These are phyloP conservation scores for Schizaphis graminum DNA, from an alignment of 2,888 invertebrate species.

Conservation along the genomic window DNA sequence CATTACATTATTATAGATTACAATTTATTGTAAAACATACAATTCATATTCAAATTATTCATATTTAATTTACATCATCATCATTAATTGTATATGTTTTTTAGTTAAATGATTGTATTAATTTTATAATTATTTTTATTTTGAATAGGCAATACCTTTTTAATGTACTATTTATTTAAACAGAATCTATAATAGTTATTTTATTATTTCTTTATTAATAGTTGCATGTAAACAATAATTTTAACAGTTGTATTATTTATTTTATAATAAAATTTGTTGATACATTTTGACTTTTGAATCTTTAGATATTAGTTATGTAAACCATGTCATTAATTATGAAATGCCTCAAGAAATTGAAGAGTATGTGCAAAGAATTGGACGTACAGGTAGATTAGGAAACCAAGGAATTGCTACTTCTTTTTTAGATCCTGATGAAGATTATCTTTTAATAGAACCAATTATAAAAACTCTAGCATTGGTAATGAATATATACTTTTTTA, in stretches of 20 bases:
- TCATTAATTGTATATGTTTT: not conserved
- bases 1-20: too few species aligned
- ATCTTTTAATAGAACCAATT: conserved; percentile 76
- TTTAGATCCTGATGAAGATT: conserved; percentile 79
- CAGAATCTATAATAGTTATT: not conserved
- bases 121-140: not conserved
- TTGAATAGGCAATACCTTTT: not conserved
- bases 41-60: too few species aligned
- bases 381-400: conserved; percentile 95
- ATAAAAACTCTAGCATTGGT: conserved; percentile 80
- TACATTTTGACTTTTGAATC: conserved; percentile 55
- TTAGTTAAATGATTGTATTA: not conserved
- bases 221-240: not conserved
- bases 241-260: not conserved
- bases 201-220: not conserved
- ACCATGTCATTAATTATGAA: conserved; percentile 93
- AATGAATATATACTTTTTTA: conserved; percentile 63
- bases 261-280: not conserved
- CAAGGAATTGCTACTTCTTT: conserved; percentile 90
- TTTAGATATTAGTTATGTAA: conserved; percentile 86
- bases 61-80: too few species aligned
- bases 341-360: conserved; percentile 91
- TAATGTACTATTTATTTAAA: not conserved
- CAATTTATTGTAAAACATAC: too few species aligned
- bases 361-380: conserved; percentile 94